phyloP scores from a whole-genome alignment of 2,888 invertebrate genomes.

The Drosophila testacea region DNA sequence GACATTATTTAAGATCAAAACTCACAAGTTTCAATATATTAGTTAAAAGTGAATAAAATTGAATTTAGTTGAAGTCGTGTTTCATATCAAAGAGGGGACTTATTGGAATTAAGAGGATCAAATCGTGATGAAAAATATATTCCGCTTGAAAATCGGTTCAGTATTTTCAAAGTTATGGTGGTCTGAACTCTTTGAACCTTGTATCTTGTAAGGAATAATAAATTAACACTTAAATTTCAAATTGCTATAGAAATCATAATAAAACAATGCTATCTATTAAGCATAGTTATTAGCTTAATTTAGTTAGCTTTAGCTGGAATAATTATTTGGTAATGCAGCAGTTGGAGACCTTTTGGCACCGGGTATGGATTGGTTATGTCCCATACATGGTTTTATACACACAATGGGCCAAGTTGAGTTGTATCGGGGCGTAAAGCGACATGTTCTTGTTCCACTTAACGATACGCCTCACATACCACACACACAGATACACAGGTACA shows the following conservation, averaged over 20 bases:
- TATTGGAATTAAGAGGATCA: too few species aligned
- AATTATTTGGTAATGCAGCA: background rate
- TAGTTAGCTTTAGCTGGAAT: background rate
- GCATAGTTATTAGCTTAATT: background rate
- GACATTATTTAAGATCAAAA: background rate
- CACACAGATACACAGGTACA: constrained; percentile 15
- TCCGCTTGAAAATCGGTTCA: too few species aligned
- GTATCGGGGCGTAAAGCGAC: constrained; percentile 72
- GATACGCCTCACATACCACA: constrained; percentile 45
- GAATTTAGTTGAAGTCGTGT: too few species aligned
- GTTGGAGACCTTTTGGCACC: constrained; percentile 2
- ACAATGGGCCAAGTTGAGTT: constrained; percentile 74
- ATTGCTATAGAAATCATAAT: too few species aligned
- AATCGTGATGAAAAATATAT: too few species aligned
- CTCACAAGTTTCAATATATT: too few species aligned
- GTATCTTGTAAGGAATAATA: too few species aligned
- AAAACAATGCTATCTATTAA: background rate
- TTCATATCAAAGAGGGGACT: too few species aligned
- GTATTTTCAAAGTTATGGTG: too few species aligned
- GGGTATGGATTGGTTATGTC: constrained; percentile 5
- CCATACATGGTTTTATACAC: constrained; percentile 36
- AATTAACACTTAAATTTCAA: too few species aligned
- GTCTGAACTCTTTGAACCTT: too few species aligned
- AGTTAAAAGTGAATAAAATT: too few species aligned
- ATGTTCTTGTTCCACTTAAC: constrained; percentile 69